Conservation (phyloP, 2,888 invertebrate species). For the Parascotia fuliginaria region DNA sequence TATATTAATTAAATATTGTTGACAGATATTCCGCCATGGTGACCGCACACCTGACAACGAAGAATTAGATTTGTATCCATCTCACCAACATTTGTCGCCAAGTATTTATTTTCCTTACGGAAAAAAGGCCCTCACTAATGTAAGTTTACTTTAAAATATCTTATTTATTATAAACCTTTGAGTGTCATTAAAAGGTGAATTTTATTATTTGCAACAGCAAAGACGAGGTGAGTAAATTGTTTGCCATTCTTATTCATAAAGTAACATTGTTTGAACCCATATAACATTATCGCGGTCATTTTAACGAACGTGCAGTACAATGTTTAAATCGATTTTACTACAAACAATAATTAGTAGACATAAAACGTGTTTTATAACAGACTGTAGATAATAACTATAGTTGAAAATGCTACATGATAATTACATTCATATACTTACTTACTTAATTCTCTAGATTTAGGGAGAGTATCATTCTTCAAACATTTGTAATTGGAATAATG, state of each 20-base stretch:
- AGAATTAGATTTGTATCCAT: slow-evolving; percentile 81
- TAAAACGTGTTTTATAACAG: too few relatives aligned
- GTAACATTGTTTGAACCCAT: background rate
- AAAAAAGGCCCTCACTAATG: slow-evolving; percentile 88
- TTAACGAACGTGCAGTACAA: background rate
- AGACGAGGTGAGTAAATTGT: background rate
- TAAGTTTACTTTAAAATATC: slow-evolving; percentile 58
- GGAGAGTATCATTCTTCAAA: too few relatives aligned
- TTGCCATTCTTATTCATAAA: too few relatives aligned
- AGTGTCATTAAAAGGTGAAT: too few relatives aligned
- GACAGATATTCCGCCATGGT: slow-evolving; percentile 89
- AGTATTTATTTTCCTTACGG: slow-evolving; percentile 86
- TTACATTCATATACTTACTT: too few relatives aligned
- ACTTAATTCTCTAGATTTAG: too few relatives aligned
- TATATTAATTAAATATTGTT: slow-evolving; percentile 18
- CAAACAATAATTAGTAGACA: background rate
- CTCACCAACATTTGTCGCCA: slow-evolving; percentile 65
- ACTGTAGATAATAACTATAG: too few relatives aligned
- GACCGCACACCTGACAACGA: slow-evolving; percentile 88
- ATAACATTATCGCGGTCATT: background rate
- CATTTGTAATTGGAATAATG: too few relatives aligned
- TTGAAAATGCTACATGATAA: too few relatives aligned
- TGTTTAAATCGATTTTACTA: background rate
- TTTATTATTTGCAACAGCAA: background rate
- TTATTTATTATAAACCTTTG: too few relatives aligned